A percentile compares a stretch with the other conserved stretches of the same genome.
These are phyloP conservation scores for Pseudomyrmex cubaensis DNA, from an alignment of 1,140 invertebrate species.

Conservation along the genomic window DNA sequence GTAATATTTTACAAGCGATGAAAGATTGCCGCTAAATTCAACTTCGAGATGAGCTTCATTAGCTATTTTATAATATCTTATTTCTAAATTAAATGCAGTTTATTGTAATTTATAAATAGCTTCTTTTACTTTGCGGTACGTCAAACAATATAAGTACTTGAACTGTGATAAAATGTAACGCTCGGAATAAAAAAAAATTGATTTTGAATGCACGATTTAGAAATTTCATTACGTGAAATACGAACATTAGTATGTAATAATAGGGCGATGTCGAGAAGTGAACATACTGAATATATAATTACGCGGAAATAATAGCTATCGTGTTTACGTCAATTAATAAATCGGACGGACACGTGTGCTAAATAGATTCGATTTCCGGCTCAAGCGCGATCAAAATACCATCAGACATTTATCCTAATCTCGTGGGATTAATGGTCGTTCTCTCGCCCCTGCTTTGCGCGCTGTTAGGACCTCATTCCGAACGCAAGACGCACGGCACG, in stretches of 20 bases:
- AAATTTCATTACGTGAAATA: neutral
- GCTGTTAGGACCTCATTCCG: conserved; percentile 3
- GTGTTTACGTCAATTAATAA: conserved; percentile 32
- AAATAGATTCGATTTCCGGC: conserved; percentile 13
- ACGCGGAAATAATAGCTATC: conserved; percentile 5
- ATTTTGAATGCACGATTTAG: neutral
- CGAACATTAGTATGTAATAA: neutral
- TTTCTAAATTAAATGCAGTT: neutral
- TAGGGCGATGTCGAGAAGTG: too few species aligned
- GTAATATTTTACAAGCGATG: too few species aligned
- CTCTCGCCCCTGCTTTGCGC: neutral
- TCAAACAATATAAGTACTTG: neutral
- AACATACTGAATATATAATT: conserved; percentile 17
- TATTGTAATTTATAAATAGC: too few species aligned
- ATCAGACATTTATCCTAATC: conserved; percentile 15
- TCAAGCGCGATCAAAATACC: neutral
- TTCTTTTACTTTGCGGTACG: neutral
- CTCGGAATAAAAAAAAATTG: neutral
- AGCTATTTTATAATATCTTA: neutral
- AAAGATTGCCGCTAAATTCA: neutral
- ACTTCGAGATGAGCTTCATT: neutral
- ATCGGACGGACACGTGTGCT: conserved; percentile 3
- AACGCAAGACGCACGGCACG: conserved; percentile 14
- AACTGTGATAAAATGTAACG: neutral
- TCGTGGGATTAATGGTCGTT: conserved; percentile 18